Percentiles rank a stretch among this genome's conserved stretches.
Conservation (phyloP, 1,140 invertebrate species). For the Sipha flava region DNA sequence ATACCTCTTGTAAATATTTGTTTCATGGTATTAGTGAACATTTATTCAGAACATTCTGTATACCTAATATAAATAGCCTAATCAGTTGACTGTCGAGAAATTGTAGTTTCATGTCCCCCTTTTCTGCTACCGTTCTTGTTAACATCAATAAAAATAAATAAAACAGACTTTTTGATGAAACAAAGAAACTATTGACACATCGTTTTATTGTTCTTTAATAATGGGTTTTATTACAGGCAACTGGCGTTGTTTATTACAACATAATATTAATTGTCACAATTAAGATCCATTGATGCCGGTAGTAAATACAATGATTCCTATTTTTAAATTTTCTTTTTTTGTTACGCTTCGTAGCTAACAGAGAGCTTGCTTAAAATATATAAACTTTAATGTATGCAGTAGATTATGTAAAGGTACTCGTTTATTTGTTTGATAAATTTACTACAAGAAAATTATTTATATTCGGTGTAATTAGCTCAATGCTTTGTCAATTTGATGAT, state of each 20-base stretch:
- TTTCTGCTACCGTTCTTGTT: background rate
- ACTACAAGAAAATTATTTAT: too few relatives aligned
- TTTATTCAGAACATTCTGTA: too few relatives aligned
- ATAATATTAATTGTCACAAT: constrained; percentile 21
- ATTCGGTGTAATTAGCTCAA: too few relatives aligned
- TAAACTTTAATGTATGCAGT: too few relatives aligned
- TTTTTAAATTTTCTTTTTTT: background rate
- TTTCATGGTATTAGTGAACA: too few relatives aligned
- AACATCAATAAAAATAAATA: constrained; percentile 8
- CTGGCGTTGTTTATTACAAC: background rate
- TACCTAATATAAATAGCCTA: background rate
- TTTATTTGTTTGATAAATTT: too few relatives aligned
- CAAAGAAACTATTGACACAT: background rate
- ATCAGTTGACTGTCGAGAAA: background rate
- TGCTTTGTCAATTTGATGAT: too few relatives aligned
- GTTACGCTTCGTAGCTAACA: background rate
- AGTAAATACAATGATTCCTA: background rate
- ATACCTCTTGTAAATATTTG: too few relatives aligned
- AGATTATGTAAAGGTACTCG: too few relatives aligned
- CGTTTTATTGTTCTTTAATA: constrained; percentile 21
- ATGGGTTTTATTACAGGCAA: background rate
- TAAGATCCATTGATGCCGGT: background rate
- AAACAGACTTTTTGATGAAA: background rate
- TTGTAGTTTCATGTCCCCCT: background rate
- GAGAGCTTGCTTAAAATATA: too few relatives aligned